Evolutionary conservation across 2,888 invertebrate species (phyloP).

Genomic region (Chydorus sphaericus): DNA sequence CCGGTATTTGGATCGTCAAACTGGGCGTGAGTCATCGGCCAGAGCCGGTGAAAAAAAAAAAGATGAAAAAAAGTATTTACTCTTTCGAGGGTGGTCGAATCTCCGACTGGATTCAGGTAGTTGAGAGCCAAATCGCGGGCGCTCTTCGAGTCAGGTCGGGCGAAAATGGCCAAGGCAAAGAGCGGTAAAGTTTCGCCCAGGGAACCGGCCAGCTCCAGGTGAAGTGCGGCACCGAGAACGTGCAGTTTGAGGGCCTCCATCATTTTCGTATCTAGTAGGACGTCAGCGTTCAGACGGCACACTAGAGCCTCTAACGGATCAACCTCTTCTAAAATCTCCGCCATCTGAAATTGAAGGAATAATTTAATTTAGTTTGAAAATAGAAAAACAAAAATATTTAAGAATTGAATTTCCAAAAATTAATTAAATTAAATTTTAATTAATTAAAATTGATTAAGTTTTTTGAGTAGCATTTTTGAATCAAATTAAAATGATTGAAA

Average conservation of each 20-base stretch:
- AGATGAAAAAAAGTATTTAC: constrained; percentile 22
- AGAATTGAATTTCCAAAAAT: neutral
- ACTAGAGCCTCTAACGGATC: constrained; percentile 8
- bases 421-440: neutral
- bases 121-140: constrained; percentile 28
- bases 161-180: constrained; percentile 31
- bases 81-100: constrained; percentile 31
- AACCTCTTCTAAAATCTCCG: neutral
- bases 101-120: constrained; percentile 31
- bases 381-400: neutral
- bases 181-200: constrained; percentile 27
- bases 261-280: constrained; percentile 14
- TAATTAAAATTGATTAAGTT: neutral
- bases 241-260: constrained; percentile 25
- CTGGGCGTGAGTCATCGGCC: too few relatives aligned
- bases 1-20: neutral
- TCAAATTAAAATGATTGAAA: too few relatives aligned
- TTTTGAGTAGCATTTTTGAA: too few relatives aligned
- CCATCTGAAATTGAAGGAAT: neutral
- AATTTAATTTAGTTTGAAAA: neutral
- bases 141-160: constrained; percentile 29
- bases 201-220: constrained; percentile 24
- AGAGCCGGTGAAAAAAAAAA: too few relatives aligned
- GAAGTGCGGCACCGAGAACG: constrained; percentile 29
- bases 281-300: constrained; percentile 7